Base-by-base conservation (phyloP, 1,140 invertebrate genomes). In the Chymomyza costata region DNA sequence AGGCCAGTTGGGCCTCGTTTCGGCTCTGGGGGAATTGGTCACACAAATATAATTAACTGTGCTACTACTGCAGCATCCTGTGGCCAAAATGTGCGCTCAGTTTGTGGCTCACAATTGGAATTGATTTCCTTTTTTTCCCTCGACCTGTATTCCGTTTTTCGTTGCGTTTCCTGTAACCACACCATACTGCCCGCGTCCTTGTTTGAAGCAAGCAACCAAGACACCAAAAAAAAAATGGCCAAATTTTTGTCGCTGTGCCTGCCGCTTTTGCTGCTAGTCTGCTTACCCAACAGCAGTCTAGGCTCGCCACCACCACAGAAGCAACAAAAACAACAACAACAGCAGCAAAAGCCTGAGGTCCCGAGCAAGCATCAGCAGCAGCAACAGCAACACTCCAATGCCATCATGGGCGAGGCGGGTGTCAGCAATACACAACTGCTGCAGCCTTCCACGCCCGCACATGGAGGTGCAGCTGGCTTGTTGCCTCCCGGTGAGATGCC, bases 361-460 rank as follows among this genome's bases (percentile, higher is more conserved):
- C 37, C 59, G 3, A 62, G 11, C 49, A 67, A 54, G 47, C 65
- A 49, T 45, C 57, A 80, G 32, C 63, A 76, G 17, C 67, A 73
- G 15, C 45, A 59, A 41, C 49, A 58, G 10, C 61, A 82, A 11
- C 81, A 84, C 18, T 84, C 82, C 14, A 83, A 84, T 28, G 81
- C 81, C 44, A 83, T 83, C 11, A 83, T 83, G 81, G 81, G 81
- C 34, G 81, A 83, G 54, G 81, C 81, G 13, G 81, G 81, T 8
- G 81, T 83, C 0, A 82, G 74, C 17, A 81, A 62, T 32, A 62
- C 67, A 3, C 81, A 83, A 51, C 40, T 83, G 16, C 21, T 73
- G 51, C 64, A 76, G 17, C 74, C 81, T 3, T 37, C 68, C 11
- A 65, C 35, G 7, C 74, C 70, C 13, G 58, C 60, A 32, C 74